Conservation (phyloP, 2,888 invertebrate genomes). For the Vannuccia rotundouncinata region DNA sequence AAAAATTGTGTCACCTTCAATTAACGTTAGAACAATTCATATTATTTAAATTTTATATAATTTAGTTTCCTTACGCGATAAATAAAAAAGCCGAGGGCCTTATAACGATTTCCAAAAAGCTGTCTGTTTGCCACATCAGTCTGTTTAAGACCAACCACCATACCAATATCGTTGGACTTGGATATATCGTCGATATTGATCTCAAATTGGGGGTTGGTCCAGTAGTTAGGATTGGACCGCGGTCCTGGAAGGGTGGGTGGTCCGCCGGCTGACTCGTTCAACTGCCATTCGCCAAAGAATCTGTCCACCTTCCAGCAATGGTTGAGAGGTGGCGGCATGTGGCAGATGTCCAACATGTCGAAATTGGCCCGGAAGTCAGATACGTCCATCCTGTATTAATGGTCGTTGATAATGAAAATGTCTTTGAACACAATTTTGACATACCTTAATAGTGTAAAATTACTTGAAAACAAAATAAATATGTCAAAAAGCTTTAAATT, state of each 20-base stretch:
- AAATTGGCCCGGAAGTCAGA: constrained; percentile 49
- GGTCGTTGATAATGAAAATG: constrained; percentile 47
- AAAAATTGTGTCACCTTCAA: too few relatives aligned
- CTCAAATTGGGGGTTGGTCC: constrained; percentile 81
- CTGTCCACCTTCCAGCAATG: constrained; percentile 45
- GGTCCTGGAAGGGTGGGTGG: constrained; percentile 43
- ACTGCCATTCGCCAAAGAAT: constrained; percentile 47
- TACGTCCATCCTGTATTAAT: constrained; percentile 49
- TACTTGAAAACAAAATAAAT: too few relatives aligned
- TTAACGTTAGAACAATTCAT: too few relatives aligned
- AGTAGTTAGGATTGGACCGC: too few relatives aligned
- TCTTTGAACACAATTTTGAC: too few relatives aligned
- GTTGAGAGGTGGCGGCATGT: constrained; percentile 45
- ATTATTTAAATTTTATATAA: too few relatives aligned
- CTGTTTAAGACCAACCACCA: background rate
- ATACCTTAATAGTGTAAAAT: too few relatives aligned
- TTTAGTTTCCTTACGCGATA: too few relatives aligned
- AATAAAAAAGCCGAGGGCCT: background rate
- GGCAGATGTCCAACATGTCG: constrained; percentile 49
- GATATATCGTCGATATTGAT: constrained; percentile 74
- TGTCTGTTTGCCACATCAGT: background rate
- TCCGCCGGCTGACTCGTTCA: constrained; percentile 50
- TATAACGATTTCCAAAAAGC: background rate
- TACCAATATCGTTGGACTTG: constrained; percentile 61
- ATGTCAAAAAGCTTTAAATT: too few relatives aligned